Evolutionary conservation across 2,797 vertebrate genomes (phyloP).

Genomic region (Coccyzus lansbergi): DNA sequence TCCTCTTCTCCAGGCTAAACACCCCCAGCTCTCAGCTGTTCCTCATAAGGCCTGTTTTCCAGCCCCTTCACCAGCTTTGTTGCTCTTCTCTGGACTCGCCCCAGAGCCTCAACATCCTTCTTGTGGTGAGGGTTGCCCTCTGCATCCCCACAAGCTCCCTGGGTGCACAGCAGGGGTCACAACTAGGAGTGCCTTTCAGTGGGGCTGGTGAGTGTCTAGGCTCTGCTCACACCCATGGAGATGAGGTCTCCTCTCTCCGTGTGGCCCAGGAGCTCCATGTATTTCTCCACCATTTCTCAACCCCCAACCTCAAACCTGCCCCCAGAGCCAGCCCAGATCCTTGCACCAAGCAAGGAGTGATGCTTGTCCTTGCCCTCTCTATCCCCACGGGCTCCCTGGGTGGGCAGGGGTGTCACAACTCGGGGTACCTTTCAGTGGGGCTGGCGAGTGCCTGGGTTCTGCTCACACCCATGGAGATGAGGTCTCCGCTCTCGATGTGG

Average conservation of each 20-base stretch:
- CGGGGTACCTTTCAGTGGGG: slow-evolving; percentile 62
- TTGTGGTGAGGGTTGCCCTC: no score
- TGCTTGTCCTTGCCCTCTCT: rapidly evolving
- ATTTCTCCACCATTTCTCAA: slow-evolving; percentile 48
- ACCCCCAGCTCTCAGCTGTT: no score
- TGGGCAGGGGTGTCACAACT: rapidly evolving
- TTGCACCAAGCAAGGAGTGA: background rate
- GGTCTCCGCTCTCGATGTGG: slow-evolving; percentile 85
- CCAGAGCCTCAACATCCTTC: no score
- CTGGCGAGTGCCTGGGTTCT: slow-evolving; percentile 68
- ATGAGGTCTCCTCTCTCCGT: slow-evolving; percentile 85
- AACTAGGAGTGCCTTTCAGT: slow-evolving; percentile 56
- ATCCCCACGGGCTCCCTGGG: background rate
- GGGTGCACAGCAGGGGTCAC: rapidly evolving
- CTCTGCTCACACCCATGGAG: slow-evolving; percentile 87
- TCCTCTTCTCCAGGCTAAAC: no score
- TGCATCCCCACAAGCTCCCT: rapidly evolving
- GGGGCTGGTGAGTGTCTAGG: slow-evolving; percentile 58
- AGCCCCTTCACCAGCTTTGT: no score
- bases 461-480: slow-evolving; percentile 89
- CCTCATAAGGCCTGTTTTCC: no score
- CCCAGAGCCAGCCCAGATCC: background rate
- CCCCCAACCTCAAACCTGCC: rapidly evolving
- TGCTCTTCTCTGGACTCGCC: no score
- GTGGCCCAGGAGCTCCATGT: slow-evolving; percentile 82